Evolutionary conservation across 2,113 vertebrate species (phyloP).

Genomic region (Penelope pileata): DNA sequence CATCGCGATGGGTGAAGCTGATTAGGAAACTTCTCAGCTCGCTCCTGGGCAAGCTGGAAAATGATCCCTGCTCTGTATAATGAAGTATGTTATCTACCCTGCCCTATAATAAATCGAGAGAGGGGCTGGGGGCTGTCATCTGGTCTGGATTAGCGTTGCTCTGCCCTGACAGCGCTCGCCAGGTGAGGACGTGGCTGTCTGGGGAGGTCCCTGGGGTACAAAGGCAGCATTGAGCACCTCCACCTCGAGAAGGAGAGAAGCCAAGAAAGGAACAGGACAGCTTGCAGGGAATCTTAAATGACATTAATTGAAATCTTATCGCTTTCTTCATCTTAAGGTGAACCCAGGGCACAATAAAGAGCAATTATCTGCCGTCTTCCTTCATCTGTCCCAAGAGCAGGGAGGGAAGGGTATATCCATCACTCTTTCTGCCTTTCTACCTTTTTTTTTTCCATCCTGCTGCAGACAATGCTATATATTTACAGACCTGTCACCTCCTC

Average conservation of each 20-base stretch:
- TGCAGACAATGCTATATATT: constrained; percentile 36
- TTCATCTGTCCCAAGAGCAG: constrained; percentile 23
- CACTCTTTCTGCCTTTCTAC: neutral
- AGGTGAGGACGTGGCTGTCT: constrained; percentile 60
- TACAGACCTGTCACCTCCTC: constrained; percentile 42
- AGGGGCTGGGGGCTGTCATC: constrained; percentile 24
- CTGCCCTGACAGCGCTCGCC: constrained; percentile 34
- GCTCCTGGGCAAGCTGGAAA: constrained; percentile 58
- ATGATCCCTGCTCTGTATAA: constrained; percentile 58
- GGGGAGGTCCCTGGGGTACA: constrained; percentile 34
- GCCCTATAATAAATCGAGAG: constrained; percentile 49
- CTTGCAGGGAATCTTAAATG: constrained; percentile 58
- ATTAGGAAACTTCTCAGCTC: constrained; percentile 41
- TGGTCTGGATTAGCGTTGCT: constrained; percentile 58
- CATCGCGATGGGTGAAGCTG: constrained; percentile 55
- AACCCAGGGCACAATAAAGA: constrained; percentile 41
- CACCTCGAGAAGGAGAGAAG: neutral
- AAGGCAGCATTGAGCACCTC: constrained; percentile 53
- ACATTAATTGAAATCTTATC: constrained; percentile 67
- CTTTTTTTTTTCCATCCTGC: neutral
- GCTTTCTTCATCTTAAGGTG: constrained; percentile 30
- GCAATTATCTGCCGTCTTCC: constrained; percentile 48
- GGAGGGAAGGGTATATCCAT: constrained; percentile 49
- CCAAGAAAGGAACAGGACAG: constrained; percentile 39
- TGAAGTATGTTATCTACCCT: constrained; percentile 44